Evolutionary conservation across 2,113 vertebrate genomes (phyloP).

Genomic region (Rana temporaria): DNA sequence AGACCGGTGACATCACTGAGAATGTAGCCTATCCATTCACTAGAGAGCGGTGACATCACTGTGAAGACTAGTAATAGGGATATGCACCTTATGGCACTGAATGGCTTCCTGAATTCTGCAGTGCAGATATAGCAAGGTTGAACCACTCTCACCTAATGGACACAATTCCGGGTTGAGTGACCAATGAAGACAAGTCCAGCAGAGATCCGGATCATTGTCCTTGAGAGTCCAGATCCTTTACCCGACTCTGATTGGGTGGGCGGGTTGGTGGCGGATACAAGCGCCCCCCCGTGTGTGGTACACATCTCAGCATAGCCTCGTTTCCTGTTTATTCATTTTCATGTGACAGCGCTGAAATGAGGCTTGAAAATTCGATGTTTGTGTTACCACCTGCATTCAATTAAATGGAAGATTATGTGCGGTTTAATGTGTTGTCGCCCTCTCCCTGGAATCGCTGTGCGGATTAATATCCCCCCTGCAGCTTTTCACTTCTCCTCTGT

Average conservation of each 20-base stretch:
- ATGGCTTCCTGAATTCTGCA: too few species aligned
- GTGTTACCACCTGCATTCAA: slow-evolving; percentile 4
- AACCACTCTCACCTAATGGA: too few species aligned
- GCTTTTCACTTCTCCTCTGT: not conserved
- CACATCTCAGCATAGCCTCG: too few species aligned
- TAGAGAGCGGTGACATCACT: too few species aligned
- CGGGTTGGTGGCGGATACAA: not conserved
- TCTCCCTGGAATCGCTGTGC: not conserved
- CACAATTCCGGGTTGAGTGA: too few species aligned
- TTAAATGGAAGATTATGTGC: not conserved
- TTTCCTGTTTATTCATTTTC: not conserved
- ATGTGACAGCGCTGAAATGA: not conserved
- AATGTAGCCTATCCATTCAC: too few species aligned
- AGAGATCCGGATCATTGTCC: not conserved
- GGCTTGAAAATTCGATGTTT: slow-evolving; percentile 9
- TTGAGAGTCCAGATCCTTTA: not conserved
- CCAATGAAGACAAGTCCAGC: too few species aligned
- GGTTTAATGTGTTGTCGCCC: not conserved
- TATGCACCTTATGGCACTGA: too few species aligned
- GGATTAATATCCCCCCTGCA: slow-evolving; percentile 7
- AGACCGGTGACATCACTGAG: too few species aligned
- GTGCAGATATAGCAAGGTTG: too few species aligned
- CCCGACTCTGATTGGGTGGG: too few species aligned
- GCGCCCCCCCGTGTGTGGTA: not conserved
- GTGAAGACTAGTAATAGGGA: too few species aligned